These are phyloP conservation scores for Hoplodrina ambigua DNA, from an alignment of 2,888 invertebrate species.

Conservation along the genomic window DNA sequence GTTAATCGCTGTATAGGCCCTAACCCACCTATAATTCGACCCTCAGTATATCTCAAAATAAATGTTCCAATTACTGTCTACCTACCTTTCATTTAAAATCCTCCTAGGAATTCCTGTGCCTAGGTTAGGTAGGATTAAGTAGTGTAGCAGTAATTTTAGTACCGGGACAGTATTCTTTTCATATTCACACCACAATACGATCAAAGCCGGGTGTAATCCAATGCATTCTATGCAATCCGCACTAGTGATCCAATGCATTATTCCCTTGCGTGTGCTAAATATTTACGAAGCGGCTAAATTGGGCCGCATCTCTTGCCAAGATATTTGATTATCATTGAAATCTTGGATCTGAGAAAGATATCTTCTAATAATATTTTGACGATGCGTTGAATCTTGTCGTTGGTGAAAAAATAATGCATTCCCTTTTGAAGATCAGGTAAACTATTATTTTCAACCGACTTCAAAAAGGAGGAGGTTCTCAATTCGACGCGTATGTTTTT, in stretches of 20 bases:
- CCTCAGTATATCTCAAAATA: too few species aligned
- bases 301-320: constrained; percentile 42
- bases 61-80: too few species aligned
- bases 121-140: too few species aligned
- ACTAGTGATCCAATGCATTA: constrained; percentile 32
- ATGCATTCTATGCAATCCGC: constrained; percentile 29
- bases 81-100: too few species aligned
- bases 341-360: constrained; percentile 28
- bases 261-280: constrained; percentile 36
- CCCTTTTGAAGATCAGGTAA: too few species aligned
- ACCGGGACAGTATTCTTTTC: background rate
- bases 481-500: too few species aligned
- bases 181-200: background rate
- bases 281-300: constrained; percentile 55
- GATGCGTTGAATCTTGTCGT: background rate
- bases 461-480: too few species aligned
- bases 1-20: too few species aligned
- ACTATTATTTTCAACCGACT: too few species aligned
- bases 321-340: constrained; percentile 50
- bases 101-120: too few species aligned
- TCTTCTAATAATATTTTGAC: constrained; percentile 22
- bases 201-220: background rate
- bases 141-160: too few species aligned
- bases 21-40: too few species aligned
- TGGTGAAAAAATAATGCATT: background rate